These are phyloP conservation scores for Heterotilapia buettikoferi DNA, from an alignment of 2,113 vertebrate species.

Conservation along the genomic window DNA sequence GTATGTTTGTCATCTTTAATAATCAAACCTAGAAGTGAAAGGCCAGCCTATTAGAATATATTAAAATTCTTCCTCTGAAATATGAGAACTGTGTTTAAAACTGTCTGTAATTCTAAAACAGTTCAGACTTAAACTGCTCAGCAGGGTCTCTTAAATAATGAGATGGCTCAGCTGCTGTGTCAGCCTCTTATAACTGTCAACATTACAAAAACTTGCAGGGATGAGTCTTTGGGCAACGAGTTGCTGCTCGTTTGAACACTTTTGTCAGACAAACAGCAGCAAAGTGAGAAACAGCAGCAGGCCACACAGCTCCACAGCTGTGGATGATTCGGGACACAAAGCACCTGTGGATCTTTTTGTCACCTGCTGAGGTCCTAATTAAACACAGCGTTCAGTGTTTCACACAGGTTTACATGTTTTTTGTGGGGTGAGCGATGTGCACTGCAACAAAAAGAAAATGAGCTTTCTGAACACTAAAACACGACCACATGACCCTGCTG, in stretches of 20 bases:
- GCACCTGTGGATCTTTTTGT: background rate
- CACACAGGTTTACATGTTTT: rapidly evolving
- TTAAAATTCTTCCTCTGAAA: background rate
- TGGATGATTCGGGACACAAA: background rate
- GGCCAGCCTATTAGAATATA: rapidly evolving
- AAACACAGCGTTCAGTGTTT: rapidly evolving
- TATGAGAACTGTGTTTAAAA: background rate
- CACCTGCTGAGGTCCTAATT: rapidly evolving
- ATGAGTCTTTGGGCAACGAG: rapidly evolving
- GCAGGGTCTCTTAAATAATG: background rate
- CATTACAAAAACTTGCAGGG: background rate
- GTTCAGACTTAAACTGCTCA: background rate
- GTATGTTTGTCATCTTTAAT: rapidly evolving
- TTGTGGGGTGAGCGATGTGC: background rate
- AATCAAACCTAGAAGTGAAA: background rate
- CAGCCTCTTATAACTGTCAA: rapidly evolving
- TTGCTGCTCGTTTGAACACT: background rate
- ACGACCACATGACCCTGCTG: background rate
- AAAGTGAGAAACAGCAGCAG: background rate
- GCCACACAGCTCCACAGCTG: background rate
- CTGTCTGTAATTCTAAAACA: background rate
- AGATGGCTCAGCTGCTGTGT: background rate
- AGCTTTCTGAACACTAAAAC: background rate
- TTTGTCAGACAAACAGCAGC: background rate
- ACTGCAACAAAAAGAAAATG: background rate